Evolutionary conservation across 1,140 invertebrate species (phyloP).

Genomic region (Drosophila rhopaloa): DNA sequence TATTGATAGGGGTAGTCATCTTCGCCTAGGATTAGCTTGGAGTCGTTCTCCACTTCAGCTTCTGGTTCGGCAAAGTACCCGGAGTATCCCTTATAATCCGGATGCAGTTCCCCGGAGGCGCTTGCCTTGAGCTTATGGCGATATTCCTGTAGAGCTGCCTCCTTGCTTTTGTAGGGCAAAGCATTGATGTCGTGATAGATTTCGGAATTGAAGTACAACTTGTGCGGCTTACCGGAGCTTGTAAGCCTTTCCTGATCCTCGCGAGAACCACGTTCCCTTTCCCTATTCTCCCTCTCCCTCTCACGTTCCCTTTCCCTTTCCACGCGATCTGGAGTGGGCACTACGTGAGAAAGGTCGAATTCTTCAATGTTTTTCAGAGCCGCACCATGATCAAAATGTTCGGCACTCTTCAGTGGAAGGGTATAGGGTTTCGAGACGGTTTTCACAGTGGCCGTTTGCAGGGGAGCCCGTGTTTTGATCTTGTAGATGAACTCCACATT

Average conservation of each 20-base stretch:
- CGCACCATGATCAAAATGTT: constrained; percentile 76
- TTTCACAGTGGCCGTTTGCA: constrained; percentile 81
- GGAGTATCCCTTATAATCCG: constrained; percentile 74
- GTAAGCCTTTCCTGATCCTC: constrained; percentile 10
- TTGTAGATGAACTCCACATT: constrained; percentile 83
- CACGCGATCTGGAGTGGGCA: constrained; percentile 62
- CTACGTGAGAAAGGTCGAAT: constrained; percentile 78
- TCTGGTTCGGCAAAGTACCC: constrained; percentile 78
- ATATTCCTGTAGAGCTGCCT: constrained; percentile 54
- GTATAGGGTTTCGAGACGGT: constrained; percentile 79
- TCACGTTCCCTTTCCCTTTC: constrained; percentile 30
- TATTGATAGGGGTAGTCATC: constrained; percentile 74
- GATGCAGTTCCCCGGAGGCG: constrained; percentile 33
- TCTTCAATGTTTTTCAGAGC: constrained; percentile 80
- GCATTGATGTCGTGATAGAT: constrained; percentile 84
- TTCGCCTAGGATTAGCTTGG: constrained; percentile 14
- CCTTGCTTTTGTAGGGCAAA: constrained; percentile 70
- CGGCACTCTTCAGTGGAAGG: constrained; percentile 63
- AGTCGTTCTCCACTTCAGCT: constrained; percentile 18
- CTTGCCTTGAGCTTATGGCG: constrained; percentile 64
- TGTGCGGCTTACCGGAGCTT: constrained; percentile 57
- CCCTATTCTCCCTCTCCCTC: constrained; percentile 11
- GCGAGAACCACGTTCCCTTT: constrained; percentile 14
- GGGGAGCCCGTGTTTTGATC: constrained; percentile 75
- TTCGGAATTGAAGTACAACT: constrained; percentile 80